A percentile compares a stretch with the other conserved stretches of the same genome.
Evolutionary conservation across 2,888 invertebrate genomes (phyloP).

Genomic region (Deilephila elpenor): DNA sequence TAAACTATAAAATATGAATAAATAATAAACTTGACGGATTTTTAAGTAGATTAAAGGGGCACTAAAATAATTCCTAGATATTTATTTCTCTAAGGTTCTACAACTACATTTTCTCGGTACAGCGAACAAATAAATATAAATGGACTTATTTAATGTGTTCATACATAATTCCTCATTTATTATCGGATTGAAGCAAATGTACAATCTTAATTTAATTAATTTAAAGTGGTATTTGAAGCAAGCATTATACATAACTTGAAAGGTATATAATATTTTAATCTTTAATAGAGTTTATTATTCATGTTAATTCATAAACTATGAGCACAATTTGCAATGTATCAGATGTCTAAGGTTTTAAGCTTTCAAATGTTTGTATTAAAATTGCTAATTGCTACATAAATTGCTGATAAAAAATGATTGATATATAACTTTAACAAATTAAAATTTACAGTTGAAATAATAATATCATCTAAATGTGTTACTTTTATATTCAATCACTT

Average conservation of each 20-base stretch:
- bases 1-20: too few relatives aligned
- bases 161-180: constrained; percentile 13
- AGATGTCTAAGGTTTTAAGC: not conserved
- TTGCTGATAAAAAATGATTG: too few relatives aligned
- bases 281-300: not conserved
- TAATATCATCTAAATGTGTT: too few relatives aligned
- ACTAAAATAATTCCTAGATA: not conserved
- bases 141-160: not conserved
- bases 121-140: constrained; percentile 1
- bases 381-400: too few relatives aligned
- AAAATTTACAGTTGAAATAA: too few relatives aligned
- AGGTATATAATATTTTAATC: not conserved
- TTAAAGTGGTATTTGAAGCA: not conserved
- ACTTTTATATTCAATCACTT: too few relatives aligned
- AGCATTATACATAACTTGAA: not conserved
- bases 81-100: not conserved
- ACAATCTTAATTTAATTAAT: constrained; percentile 27
- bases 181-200: not conserved
- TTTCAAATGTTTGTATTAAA: not conserved
- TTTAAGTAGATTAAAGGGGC: not conserved
- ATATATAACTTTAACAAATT: too few relatives aligned
- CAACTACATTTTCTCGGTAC: not conserved
- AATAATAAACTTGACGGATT: too few relatives aligned
- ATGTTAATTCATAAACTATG: not conserved
- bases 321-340: not conserved